phyloP scores from a whole-genome alignment of 2,113 vertebrate species.

The Romanogobio albipinnatus region DNA sequence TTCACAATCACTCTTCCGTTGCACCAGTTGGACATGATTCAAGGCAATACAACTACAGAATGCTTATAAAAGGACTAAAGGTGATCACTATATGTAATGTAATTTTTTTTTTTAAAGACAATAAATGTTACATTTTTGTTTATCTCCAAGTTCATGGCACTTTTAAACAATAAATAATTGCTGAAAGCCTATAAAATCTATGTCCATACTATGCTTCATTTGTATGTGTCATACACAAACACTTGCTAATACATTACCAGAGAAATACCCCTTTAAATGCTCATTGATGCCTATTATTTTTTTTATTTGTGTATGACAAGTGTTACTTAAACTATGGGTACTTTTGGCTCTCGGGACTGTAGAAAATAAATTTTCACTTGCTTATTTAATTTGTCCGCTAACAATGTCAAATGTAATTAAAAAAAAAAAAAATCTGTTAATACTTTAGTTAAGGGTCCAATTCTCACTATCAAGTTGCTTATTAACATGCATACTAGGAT shows the following conservation, averaged over 20 bases:
- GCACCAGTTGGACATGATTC: background rate
- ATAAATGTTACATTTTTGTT: background rate
- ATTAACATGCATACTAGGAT: too few relatives aligned
- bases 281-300: background rate
- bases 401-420: background rate
- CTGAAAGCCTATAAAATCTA: background rate
- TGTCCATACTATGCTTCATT: background rate
- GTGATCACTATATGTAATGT: background rate
- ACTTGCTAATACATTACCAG: background rate
- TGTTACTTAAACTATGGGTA: background rate
- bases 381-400: background rate
- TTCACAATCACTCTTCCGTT: constrained; percentile 7
- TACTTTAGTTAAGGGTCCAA: too few relatives aligned
- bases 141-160: background rate
- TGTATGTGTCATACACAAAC: background rate
- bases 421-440: too few relatives aligned
- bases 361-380: background rate
- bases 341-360: background rate
- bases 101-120: background rate
- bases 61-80: background rate
- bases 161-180: background rate
- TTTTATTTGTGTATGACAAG: background rate
- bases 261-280: background rate
- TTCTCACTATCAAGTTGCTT: too few relatives aligned
- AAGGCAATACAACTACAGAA: background rate